Conservation (phyloP, 1,140 invertebrate species). For the Eciton burchellii region DNA sequence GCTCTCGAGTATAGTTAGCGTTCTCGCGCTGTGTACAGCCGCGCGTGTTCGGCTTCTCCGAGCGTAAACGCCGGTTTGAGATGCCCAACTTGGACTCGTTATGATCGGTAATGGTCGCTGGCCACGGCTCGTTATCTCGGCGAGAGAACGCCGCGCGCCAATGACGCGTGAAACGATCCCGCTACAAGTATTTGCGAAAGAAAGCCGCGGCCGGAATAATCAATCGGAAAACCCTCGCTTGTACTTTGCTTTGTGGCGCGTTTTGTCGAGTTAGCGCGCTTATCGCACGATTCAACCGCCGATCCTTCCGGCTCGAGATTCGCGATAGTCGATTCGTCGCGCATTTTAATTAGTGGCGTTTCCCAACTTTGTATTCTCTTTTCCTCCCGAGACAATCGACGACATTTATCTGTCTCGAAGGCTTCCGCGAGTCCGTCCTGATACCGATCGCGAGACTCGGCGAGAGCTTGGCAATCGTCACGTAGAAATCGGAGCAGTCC, state of each 20-base stretch:
- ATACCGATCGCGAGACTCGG: constrained; percentile 45
- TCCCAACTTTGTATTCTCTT: background rate
- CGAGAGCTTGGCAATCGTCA: constrained; percentile 16
- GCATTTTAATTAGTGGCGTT: background rate
- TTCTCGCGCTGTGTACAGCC: background rate
- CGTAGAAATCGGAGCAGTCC: constrained; percentile 6
- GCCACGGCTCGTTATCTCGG: background rate
- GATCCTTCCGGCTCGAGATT: background rate
- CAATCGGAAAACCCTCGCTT: background rate
- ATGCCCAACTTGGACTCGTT: background rate
- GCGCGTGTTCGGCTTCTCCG: background rate
- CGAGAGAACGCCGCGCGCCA: background rate
- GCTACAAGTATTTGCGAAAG: background rate
- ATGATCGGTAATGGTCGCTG: background rate
- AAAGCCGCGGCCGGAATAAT: background rate
- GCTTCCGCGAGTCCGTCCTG: background rate
- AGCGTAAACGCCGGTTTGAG: constrained; percentile 8
- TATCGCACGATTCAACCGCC: background rate
- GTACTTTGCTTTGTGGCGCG: background rate
- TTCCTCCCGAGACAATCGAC: background rate
- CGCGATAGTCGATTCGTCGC: background rate
- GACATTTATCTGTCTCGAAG: constrained; percentile 11
- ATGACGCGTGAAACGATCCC: constrained; percentile 19
- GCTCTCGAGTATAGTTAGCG: constrained; percentile 35
- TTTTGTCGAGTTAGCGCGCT: too few relatives aligned